Evolutionary conservation across 2,797 vertebrate genomes (phyloP).

Genomic region (Arnoldichthys spilopterus): DNA sequence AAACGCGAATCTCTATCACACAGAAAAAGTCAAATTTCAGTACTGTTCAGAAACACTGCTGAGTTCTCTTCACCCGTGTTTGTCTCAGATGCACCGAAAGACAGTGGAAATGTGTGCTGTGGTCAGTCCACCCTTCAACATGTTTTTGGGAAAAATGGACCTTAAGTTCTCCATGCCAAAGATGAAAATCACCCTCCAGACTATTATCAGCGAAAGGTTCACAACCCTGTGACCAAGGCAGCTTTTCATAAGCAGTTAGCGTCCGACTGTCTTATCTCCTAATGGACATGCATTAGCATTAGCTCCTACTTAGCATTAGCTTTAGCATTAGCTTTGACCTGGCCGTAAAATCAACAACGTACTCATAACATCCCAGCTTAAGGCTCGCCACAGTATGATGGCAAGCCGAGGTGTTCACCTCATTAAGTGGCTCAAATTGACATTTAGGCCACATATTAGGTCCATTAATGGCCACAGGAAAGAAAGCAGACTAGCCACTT

Average conservation of each 20-base stretch:
- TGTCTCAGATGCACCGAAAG: too few species aligned
- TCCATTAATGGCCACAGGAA: conserved; percentile 34
- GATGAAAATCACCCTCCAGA: too few species aligned
- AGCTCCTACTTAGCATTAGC: conserved; percentile 3
- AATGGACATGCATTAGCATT: conserved; percentile 35
- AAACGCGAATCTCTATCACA: too few species aligned
- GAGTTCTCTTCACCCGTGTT: too few species aligned
- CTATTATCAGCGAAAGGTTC: too few species aligned
- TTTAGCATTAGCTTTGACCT: neutral
- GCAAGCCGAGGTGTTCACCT: neutral
- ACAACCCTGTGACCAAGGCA: too few species aligned
- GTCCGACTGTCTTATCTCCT: conserved; percentile 26
- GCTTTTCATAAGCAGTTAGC: conserved; percentile 9
- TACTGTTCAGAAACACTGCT: too few species aligned
- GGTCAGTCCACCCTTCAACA: too few species aligned
- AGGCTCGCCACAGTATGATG: neutral
- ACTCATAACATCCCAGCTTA: neutral
- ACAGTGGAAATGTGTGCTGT: too few species aligned
- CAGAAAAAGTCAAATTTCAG: too few species aligned
- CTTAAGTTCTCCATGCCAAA: too few species aligned
- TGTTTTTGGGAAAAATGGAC: too few species aligned
- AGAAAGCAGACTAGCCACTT: conserved; percentile 3
- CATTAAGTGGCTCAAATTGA: conserved; percentile 32
- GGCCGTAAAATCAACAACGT: conserved; percentile 4
- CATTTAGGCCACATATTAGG: conserved; percentile 27